A percentile compares a stretch with the other conserved stretches of the same genome.
These are phyloP conservation scores for Syngnathoides biaculeatus DNA, from an alignment of 2,113 vertebrate species.

Conservation along the genomic window DNA sequence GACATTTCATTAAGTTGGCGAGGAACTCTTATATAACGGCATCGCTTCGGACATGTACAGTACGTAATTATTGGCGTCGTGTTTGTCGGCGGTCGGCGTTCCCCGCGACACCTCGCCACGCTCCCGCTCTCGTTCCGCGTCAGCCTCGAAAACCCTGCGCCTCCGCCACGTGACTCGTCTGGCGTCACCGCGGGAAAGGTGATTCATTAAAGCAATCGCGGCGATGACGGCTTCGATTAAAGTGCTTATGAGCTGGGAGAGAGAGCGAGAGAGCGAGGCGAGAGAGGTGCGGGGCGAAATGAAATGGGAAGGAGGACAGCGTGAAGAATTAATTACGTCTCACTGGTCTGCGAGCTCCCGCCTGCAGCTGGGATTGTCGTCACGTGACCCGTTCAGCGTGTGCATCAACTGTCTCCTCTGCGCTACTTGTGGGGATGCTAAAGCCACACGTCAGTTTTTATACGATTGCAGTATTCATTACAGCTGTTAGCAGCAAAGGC, in stretches of 20 bases:
- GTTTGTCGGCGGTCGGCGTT: neutral
- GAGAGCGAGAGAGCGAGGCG: conserved; percentile 36
- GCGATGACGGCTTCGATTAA: conserved; percentile 68
- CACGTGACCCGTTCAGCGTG: neutral
- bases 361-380: conserved; percentile 51
- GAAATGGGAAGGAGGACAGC: conserved; percentile 28
- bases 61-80: too few species aligned
- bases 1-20: neutral
- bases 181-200: conserved; percentile 43
- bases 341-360: conserved; percentile 33
- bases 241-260: conserved; percentile 53
- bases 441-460: neutral
- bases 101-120: neutral
- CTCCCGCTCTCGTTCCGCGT: neutral
- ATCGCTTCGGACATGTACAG: neutral
- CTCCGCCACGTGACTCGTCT: neutral
- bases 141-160: neutral
- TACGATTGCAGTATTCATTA: neutral
- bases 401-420: neutral
- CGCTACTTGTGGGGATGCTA: neutral
- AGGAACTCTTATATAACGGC: neutral
- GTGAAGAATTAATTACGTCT: conserved; percentile 48
- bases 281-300: conserved; percentile 35
- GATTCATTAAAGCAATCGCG: conserved; percentile 73
- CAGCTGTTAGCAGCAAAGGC: neutral